A percentile compares a stretch with the other conserved stretches of the same genome.
Conservation (phyloP, 2,888 invertebrate genomes). For the Dione vanillae region DNA sequence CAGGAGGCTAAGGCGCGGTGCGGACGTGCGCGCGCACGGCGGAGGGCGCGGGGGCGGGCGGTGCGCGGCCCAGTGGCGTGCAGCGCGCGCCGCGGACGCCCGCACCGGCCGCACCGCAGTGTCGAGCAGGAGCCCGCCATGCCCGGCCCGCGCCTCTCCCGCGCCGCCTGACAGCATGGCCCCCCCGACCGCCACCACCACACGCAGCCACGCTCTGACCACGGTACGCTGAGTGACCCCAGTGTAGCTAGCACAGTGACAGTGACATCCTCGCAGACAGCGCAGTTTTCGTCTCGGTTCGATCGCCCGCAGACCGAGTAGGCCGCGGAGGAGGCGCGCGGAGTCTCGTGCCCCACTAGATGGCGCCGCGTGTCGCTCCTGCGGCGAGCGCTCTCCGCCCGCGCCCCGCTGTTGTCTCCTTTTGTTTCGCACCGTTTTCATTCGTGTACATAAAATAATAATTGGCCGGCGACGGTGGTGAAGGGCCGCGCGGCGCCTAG, state of each 20-base stretch:
- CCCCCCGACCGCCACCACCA: slow-evolving; percentile 82
- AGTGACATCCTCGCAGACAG: slow-evolving; percentile 61
- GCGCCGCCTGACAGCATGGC: slow-evolving; percentile 85
- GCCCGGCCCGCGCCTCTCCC: slow-evolving; percentile 83
- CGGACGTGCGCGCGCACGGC: slow-evolving; percentile 69
- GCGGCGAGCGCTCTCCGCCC: slow-evolving; percentile 80
- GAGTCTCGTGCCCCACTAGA: slow-evolving; percentile 79
- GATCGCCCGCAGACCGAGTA: slow-evolving; percentile 80
- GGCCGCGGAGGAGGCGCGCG: slow-evolving; percentile 69
- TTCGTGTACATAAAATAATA: slow-evolving; percentile 81
- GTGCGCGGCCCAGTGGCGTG: slow-evolving; percentile 81
- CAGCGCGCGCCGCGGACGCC: slow-evolving; percentile 83
- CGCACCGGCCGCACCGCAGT: slow-evolving; percentile 83
- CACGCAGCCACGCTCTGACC: slow-evolving; percentile 84
- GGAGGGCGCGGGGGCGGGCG: slow-evolving; percentile 64
- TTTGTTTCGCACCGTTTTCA: slow-evolving; percentile 74
- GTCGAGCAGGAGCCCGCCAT: slow-evolving; percentile 83
- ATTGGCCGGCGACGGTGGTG: slow-evolving; percentile 77
- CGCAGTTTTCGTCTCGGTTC: slow-evolving; percentile 76
- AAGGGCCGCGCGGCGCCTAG: slow-evolving; percentile 76
- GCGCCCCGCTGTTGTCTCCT: slow-evolving; percentile 76
- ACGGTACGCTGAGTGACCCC: slow-evolving; percentile 68
- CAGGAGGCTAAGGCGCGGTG: slow-evolving; percentile 44
- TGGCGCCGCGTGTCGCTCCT: slow-evolving; percentile 82
- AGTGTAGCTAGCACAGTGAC: slow-evolving; percentile 64